Evolutionary conservation across 1,140 invertebrate genomes (phyloP).

Genomic region (Drosophila navojoa): DNA sequence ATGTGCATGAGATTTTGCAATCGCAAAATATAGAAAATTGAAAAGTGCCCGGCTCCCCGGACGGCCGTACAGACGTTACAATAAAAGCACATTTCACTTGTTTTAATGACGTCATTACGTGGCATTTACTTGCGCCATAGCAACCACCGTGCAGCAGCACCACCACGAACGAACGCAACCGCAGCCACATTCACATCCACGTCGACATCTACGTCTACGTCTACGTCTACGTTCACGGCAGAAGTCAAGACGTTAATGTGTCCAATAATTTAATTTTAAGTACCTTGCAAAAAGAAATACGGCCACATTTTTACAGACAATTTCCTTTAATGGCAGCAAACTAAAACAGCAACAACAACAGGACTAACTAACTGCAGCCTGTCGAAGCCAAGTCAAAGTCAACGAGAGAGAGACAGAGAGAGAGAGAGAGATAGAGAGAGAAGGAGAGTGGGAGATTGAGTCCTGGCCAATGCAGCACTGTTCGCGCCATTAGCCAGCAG

Average conservation of each 20-base stretch:
- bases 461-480: slow-evolving; percentile 28
- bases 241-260: slow-evolving; percentile 82
- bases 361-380: slow-evolving; percentile 32
- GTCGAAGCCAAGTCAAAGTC: slow-evolving; percentile 45
- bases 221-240: slow-evolving; percentile 33
- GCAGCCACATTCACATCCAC: not conserved
- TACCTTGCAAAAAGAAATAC: slow-evolving; percentile 83
- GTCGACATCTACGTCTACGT: slow-evolving; percentile 3
- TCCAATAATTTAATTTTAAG: slow-evolving; percentile 83
- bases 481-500: slow-evolving; percentile 52
- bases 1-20: slow-evolving; percentile 59
- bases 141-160: slow-evolving; percentile 9
- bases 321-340: slow-evolving; percentile 75
- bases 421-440: no score
- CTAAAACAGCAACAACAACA: slow-evolving; percentile 28
- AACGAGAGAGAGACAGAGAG: no score
- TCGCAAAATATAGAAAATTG: slow-evolving; percentile 56
- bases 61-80: slow-evolving; percentile 49
- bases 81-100: slow-evolving; percentile 81
- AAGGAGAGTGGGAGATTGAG: not conserved
- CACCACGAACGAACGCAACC: not conserved
- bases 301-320: slow-evolving; percentile 81
- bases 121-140: slow-evolving; percentile 71
- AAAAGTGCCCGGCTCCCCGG: slow-evolving; percentile 53
- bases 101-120: slow-evolving; percentile 81